A percentile compares a stretch with the other conserved stretches of the same genome.
Conservation (phyloP, 2,888 invertebrate genomes). For the Aradus depressus region DNA sequence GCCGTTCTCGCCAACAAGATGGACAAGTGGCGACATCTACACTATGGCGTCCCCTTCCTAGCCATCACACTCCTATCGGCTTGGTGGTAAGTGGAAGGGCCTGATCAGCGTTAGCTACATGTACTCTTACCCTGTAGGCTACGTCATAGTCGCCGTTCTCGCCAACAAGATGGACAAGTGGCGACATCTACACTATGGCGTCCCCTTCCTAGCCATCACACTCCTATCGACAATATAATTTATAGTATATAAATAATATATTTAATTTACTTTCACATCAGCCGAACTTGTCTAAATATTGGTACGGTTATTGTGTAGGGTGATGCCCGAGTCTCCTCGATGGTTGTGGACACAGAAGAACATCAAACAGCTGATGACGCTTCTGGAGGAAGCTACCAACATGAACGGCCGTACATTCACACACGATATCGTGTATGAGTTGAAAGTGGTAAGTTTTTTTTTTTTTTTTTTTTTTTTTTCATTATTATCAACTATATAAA, state of each 20-base stretch:
- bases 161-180: slow-evolving; percentile 1
- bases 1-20: too few relatives aligned
- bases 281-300: not conserved
- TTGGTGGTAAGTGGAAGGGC: slow-evolving; percentile 69
- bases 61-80: too few relatives aligned
- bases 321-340: slow-evolving; percentile 67
- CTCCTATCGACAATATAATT: slow-evolving; percentile 1
- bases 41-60: too few relatives aligned
- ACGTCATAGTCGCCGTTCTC: slow-evolving; percentile 1
- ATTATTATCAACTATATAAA: too few relatives aligned
- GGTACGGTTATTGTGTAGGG: slow-evolving; percentile 38
- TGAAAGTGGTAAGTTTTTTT: slow-evolving; percentile 40
- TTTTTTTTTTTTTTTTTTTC: too few relatives aligned
- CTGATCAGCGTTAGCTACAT: slow-evolving; percentile 63
- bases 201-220: not conserved
- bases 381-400: slow-evolving; percentile 52
- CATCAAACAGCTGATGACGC: slow-evolving; percentile 53
- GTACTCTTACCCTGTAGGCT: slow-evolving; percentile 3
- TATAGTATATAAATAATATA: not conserved
- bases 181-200: slow-evolving; percentile 6
- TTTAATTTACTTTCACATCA: not conserved
- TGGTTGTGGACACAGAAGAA: slow-evolving; percentile 63
- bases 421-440: slow-evolving; percentile 54
- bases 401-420: slow-evolving; percentile 54
- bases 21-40: too few relatives aligned